phyloP scores from a whole-genome alignment of 2,797 vertebrate genomes.

The Falco berigora region DNA sequence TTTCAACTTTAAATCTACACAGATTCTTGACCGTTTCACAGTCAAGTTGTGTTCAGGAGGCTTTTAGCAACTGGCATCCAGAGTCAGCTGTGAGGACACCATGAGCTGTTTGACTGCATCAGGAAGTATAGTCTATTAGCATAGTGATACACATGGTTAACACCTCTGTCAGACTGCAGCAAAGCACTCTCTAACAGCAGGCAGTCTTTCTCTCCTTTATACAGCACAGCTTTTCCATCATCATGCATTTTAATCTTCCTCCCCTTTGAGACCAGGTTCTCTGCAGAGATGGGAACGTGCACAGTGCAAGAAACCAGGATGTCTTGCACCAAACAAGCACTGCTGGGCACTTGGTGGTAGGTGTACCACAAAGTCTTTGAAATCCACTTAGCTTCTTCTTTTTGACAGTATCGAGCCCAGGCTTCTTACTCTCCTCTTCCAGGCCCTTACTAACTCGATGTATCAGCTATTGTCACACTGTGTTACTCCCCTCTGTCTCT shows the following conservation, averaged over 20 bases:
- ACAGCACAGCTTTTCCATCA: background rate
- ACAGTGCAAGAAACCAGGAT: background rate
- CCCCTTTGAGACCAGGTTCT: background rate
- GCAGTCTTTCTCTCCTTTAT: background rate
- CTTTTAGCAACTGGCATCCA: background rate
- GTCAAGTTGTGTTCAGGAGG: background rate
- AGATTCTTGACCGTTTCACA: background rate
- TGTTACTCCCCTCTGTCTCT: background rate
- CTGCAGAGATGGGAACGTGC: background rate
- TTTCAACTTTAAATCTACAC: background rate
- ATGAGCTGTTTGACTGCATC: rapidly evolving
- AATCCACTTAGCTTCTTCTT: background rate
- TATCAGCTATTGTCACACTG: background rate
- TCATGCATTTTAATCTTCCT: background rate
- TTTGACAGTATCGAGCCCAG: background rate
- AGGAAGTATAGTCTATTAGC: background rate
- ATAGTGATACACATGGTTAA: rapidly evolving
- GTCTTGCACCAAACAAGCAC: background rate
- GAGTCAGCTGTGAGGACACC: background rate
- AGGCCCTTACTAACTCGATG: background rate
- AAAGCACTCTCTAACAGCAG: background rate
- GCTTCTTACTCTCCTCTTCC: background rate
- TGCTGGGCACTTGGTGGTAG: background rate
- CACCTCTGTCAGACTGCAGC: background rate
- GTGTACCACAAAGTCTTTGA: background rate